Evolutionary conservation across 2,113 vertebrate species (phyloP).

Genomic region (Oxygymnocypris stewartii): DNA sequence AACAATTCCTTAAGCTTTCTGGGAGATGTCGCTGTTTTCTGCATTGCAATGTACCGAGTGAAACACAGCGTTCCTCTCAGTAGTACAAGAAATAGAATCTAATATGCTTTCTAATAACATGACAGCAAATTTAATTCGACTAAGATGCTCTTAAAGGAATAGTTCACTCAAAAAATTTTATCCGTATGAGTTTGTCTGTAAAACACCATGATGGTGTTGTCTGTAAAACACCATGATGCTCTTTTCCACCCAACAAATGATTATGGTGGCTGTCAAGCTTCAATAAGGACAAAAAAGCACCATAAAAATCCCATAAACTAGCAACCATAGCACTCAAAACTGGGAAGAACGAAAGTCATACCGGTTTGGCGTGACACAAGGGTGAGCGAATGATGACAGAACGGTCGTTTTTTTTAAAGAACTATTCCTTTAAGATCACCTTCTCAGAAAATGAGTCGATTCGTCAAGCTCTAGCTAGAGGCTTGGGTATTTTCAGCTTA

Average conservation of each 20-base stretch:
- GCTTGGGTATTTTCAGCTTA: slow-evolving; percentile 48
- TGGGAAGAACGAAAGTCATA: background rate
- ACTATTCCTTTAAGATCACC: slow-evolving; percentile 21
- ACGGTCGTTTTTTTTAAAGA: background rate
- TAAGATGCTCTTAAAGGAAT: background rate
- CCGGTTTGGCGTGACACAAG: background rate
- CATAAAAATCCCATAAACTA: slow-evolving; percentile 1
- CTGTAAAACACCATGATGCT: background rate
- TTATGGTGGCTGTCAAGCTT: background rate
- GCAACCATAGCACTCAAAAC: background rate
- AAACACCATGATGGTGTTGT: background rate
- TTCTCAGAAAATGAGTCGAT: slow-evolving; percentile 10
- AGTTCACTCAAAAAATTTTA: background rate
- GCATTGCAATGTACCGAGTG: background rate
- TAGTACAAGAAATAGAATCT: background rate
- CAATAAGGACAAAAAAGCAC: slow-evolving; percentile 8
- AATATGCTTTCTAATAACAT: background rate
- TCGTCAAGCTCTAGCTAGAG: background rate
- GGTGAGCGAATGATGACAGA: background rate
- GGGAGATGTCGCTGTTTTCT: background rate
- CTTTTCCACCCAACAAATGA: background rate
- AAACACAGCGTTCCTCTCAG: background rate
- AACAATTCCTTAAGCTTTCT: background rate
- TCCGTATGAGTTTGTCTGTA: background rate
- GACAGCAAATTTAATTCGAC: background rate